Conservation (phyloP, 1,140 invertebrate genomes). For the Theocolax elegans region DNA sequence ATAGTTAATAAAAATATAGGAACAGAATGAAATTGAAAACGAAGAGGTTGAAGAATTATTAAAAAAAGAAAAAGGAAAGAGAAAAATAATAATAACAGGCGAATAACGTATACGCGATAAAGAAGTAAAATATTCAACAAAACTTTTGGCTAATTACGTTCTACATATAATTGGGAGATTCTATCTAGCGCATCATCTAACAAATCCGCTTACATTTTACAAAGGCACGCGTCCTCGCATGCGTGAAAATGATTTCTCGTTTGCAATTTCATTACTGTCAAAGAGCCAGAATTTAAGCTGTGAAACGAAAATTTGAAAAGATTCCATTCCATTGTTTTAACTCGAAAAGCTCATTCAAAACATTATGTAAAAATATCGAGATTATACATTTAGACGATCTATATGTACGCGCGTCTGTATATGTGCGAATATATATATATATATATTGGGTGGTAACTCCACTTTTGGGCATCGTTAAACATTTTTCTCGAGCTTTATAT, state of each 20-base stretch:
- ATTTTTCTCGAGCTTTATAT: too few species aligned
- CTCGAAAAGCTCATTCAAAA: neutral
- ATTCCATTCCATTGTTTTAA: neutral
- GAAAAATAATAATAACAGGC: too few species aligned
- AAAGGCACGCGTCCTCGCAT: slow-evolving; percentile 10
- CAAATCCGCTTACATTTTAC: slow-evolving; percentile 32
- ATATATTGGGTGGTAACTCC: too few species aligned
- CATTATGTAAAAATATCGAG: slow-evolving; percentile 26
- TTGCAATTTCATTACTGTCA: slow-evolving; percentile 15
- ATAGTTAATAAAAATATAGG: too few species aligned
- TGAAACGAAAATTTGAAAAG: slow-evolving; percentile 6
- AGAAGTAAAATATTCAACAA: slow-evolving; percentile 8
- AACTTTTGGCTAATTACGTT: slow-evolving; percentile 23
- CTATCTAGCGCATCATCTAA: slow-evolving; percentile 15
- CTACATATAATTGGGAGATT: neutral
- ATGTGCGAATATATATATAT: neutral
- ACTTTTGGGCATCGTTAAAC: too few species aligned
- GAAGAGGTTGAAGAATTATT: too few species aligned
- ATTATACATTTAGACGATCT: too few species aligned
- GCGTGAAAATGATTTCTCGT: neutral
- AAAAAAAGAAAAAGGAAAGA: too few species aligned
- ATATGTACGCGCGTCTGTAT: neutral
- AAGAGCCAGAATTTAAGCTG: neutral
- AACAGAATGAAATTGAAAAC: too few species aligned
- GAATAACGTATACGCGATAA: too few species aligned